Percentiles rank a stretch among this genome's conserved stretches.
These are phyloP conservation scores for Yponomeuta plumbellus DNA, from an alignment of 2,888 invertebrate species.

Conservation along the genomic window DNA sequence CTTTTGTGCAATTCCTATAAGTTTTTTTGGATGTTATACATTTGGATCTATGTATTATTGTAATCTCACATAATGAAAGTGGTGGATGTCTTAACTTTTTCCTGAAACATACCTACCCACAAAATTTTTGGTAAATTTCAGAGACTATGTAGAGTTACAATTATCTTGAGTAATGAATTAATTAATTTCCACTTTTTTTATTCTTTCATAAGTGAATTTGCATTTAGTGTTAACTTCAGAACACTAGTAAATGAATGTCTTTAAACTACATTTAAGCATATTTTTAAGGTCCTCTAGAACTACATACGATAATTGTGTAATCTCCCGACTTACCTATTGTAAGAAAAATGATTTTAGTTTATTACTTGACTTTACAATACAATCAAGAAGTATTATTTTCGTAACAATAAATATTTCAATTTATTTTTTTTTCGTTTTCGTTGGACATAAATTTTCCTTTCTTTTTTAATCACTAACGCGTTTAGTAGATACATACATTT, in stretches of 20 bases:
- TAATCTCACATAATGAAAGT: conserved; percentile 43
- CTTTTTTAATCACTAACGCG: conserved; percentile 29
- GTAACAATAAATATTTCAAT: conserved; percentile 46
- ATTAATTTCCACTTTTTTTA: background rate
- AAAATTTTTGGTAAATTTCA: conserved; percentile 71
- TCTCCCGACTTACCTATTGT: conserved; percentile 61
- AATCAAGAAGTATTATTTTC: conserved; percentile 63
- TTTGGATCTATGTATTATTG: background rate
- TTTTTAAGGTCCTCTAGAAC: conserved; percentile 16
- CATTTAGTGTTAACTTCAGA: background rate
- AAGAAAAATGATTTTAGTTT: conserved; percentile 46
- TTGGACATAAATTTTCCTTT: conserved; percentile 33
- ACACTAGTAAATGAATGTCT: conserved; percentile 11
- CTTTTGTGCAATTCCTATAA: background rate
- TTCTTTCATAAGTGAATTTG: background rate
- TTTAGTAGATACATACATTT: conserved; percentile 15
- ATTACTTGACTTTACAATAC: conserved; percentile 45
- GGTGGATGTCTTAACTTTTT: conserved; percentile 60
- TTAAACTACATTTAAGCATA: conserved; percentile 12
- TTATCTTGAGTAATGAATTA: conserved; percentile 25
- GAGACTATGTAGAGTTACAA: conserved; percentile 67
- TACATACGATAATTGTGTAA: conserved; percentile 45
- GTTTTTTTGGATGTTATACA: background rate
- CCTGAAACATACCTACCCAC: conserved; percentile 45
- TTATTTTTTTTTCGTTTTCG: conserved; percentile 43